A percentile compares a stretch with the other conserved stretches of the same genome.
These are phyloP conservation scores for Pristionchus mayeri DNA, from an alignment of 2,888 invertebrate genomes.

Conservation along the genomic window DNA sequence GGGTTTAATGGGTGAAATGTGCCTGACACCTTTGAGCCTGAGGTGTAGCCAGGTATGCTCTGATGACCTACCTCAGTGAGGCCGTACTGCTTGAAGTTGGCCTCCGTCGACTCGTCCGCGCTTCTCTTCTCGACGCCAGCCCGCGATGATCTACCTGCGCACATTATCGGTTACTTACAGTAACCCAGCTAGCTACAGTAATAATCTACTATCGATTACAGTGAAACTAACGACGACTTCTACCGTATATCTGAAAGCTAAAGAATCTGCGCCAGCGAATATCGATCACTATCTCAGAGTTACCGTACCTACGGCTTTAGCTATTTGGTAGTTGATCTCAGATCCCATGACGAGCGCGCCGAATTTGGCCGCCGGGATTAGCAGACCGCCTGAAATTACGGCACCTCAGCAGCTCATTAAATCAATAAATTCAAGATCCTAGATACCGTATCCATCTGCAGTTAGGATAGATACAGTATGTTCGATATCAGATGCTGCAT, in stretches of 20 bases:
- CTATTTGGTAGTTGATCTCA: slow-evolving; percentile 90
- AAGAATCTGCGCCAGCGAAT: too few relatives aligned
- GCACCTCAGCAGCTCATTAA: not conserved
- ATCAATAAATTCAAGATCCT: not conserved
- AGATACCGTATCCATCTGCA: too few relatives aligned
- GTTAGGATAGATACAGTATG: not conserved
- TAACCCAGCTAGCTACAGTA: too few relatives aligned
- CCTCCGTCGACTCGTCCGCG: slow-evolving; percentile 87
- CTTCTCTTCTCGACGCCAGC: slow-evolving; percentile 79
- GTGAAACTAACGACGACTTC: too few relatives aligned
- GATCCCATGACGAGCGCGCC: slow-evolving; percentile 89
- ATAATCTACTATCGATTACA: too few relatives aligned
- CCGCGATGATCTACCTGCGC: slow-evolving; percentile 78
- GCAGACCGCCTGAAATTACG: slow-evolving; percentile 78
- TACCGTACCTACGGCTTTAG: slow-evolving; percentile 84
- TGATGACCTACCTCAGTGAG: slow-evolving; percentile 81
- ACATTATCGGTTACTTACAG: too few relatives aligned
- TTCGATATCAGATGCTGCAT: not conserved
- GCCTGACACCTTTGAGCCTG: too few relatives aligned
- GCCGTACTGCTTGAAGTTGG: slow-evolving; percentile 92
- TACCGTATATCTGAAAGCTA: too few relatives aligned
- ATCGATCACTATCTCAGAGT: too few relatives aligned
- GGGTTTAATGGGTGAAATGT: too few relatives aligned
- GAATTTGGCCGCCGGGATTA: slow-evolving; percentile 91
- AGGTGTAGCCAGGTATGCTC: too few relatives aligned